Conservation (phyloP, 2,888 invertebrate species). For the Embidobia sp. region DNA sequence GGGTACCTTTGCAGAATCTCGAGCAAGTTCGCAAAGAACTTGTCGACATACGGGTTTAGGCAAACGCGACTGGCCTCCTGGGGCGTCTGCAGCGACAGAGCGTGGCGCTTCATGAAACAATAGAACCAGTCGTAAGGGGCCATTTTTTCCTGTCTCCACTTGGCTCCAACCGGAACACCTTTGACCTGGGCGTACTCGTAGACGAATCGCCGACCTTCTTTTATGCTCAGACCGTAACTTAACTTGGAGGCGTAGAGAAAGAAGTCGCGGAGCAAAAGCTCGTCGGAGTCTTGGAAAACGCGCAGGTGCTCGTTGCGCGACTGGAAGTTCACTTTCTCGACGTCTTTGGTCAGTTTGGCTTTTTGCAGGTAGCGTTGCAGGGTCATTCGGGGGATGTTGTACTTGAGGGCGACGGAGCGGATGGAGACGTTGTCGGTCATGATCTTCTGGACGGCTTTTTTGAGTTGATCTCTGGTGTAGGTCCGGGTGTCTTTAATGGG, state of each 20-base stretch:
- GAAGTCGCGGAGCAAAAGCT: conserved; percentile 37
- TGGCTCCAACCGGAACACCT: conserved; percentile 3
- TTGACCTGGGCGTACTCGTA: conserved; percentile 56
- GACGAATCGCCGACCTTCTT: conserved; percentile 53
- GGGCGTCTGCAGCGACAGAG: conserved; percentile 27
- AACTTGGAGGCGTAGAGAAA: conserved; percentile 49
- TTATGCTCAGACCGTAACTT: conserved; percentile 45
- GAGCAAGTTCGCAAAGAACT: conserved; percentile 37
- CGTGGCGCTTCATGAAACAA: conserved; percentile 48
- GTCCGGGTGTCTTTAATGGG: no score
- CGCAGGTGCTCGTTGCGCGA: conserved; percentile 33
- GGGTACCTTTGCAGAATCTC: conserved; percentile 27
- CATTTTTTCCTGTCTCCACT: conserved; percentile 49
- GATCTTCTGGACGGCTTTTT: conserved; percentile 37
- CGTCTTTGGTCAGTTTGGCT: conserved; percentile 25
- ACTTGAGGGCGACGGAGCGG: conserved; percentile 35
- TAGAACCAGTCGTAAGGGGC: conserved; percentile 54
- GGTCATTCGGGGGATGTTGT: conserved; percentile 47
- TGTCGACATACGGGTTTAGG: neutral
- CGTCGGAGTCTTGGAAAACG: conserved; percentile 39
- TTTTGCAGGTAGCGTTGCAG: conserved; percentile 46
- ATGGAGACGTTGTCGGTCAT: conserved; percentile 45
- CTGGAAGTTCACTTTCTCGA: conserved; percentile 32
- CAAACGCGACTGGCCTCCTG: conserved; percentile 23
- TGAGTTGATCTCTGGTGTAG: conserved; percentile 39